Base-by-base conservation (phyloP, 2,888 invertebrate genomes). In the Euplexia lucipara region DNA sequence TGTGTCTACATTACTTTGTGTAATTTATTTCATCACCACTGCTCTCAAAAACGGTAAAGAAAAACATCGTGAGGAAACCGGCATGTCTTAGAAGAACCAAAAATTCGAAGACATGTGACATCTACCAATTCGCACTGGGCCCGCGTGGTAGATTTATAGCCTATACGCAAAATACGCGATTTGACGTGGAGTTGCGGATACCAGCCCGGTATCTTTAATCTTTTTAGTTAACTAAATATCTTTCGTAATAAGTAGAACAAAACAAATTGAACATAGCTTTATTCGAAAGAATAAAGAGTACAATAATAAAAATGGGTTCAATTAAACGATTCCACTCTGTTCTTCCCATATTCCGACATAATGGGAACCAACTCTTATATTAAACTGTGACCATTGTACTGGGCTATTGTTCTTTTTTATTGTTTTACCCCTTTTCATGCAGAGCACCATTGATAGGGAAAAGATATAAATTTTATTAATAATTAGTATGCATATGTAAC, bases 351-450 rank as follows among this genome's bases (percentile, higher is more conserved):
- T 87, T 82, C 87, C 83, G 83, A 82, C 83, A 91, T 87, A 92
- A 93, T 90, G 85, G 90, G 83, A 82, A 82, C 80, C 83, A 89
- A 89, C 91, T 91, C 92, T 92, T 89, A 86, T 87, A 90, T 88
- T 89, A 90, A 91, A 91, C 91, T 90, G 91, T 90, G 91, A 80
- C 90, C 89, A 92, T 93, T 93, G 93, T 93, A 87, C 86, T 86
- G 70, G 56, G 70, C 83, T 84, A 88, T 92, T 91, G 92, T 92
- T 90, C 90, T 86, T 90, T 92, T 92, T 81, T 76, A 81, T 80
- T 91, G 90, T 92, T 93, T 91, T 90, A 91, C 84, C 85, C 85
- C 88, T 87, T 85, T 91, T 88, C 88, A 88, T 86, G 82, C 72
- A 74, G 82, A 83, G 86, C 81, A 83, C 83, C 76, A 82, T 82